Conservation (phyloP, 2,888 invertebrate genomes). For the Diarsia mendica region DNA sequence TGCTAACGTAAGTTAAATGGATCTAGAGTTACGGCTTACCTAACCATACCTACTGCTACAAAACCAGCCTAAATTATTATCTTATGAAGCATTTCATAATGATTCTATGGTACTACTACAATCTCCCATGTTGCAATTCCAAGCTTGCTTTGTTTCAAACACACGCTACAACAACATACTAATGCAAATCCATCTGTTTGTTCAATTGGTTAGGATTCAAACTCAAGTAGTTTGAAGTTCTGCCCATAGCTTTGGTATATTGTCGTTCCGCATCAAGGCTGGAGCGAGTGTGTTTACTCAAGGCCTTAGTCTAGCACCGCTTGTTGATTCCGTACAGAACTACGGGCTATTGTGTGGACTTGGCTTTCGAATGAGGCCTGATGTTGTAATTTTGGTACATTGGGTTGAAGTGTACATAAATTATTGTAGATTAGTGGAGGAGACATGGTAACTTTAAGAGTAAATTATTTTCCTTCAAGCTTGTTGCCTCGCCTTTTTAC, state of each 20-base stretch:
- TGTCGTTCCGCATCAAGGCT: slow-evolving; percentile 58
- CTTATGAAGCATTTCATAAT: neutral
- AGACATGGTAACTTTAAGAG: no score
- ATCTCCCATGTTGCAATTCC: neutral
- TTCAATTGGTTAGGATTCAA: slow-evolving; percentile 48
- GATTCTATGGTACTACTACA: neutral
- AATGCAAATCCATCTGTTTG: slow-evolving; percentile 50
- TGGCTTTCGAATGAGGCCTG: slow-evolving; percentile 8
- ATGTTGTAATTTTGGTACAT: slow-evolving; percentile 7
- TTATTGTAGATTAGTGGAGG: no score
- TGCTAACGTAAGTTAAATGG: no score
- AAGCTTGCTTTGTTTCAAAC: slow-evolving; percentile 24
- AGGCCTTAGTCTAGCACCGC: slow-evolving; percentile 46
- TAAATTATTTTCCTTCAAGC: no score
- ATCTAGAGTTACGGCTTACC: no score
- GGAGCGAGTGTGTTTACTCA: slow-evolving; percentile 49
- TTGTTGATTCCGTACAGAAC: slow-evolving; percentile 55
- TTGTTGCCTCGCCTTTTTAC: no score
- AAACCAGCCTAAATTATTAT: no score
- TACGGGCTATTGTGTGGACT: slow-evolving; percentile 19
- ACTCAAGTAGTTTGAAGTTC: slow-evolving; percentile 61
- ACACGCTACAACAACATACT: slow-evolving; percentile 24
- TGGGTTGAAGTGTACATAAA: slow-evolving; percentile 12
- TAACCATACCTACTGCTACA: no score
- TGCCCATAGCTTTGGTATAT: slow-evolving; percentile 58